A percentile compares a stretch with the other conserved stretches of the same genome.
Conservation (phyloP, 1,140 invertebrate species). For the Macrosteles quadrilineatus region DNA sequence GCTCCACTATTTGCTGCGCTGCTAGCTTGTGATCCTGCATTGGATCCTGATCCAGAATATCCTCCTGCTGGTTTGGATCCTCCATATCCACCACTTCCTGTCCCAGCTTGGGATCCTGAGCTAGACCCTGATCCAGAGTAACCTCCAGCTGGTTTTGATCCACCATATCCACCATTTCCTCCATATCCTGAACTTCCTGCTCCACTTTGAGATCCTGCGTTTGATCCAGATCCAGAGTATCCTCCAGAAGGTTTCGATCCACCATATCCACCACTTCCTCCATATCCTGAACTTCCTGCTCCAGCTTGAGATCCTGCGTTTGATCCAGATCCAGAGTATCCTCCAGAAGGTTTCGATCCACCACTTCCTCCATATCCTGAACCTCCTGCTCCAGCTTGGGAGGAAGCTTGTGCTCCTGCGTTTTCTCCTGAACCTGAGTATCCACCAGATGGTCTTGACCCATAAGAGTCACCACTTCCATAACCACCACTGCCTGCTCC, state of each 20-base stretch:
- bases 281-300: neutral
- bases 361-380: slow-evolving; percentile 1
- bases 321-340: slow-evolving; percentile 4
- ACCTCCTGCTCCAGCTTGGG: slow-evolving; percentile 7
- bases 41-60: neutral
- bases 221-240: slow-evolving; percentile 2
- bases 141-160: too few species aligned
- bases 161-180: neutral
- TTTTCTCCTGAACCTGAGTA: too few species aligned
- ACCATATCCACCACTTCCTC: neutral
- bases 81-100: slow-evolving; percentile 13
- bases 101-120: neutral
- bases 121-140: neutral
- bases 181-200: neutral
- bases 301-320: neutral
- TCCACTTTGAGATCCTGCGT: neutral
- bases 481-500: too few species aligned
- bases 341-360: neutral
- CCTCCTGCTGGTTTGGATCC: neutral
- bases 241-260: neutral
- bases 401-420: neutral
- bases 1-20: neutral
- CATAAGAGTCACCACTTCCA: neutral
- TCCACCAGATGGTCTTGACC: too few species aligned
- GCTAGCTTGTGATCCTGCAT: neutral